Base-by-base conservation (phyloP, 30 jellyfish, hydroid and myxozoan species). In the Turritopsis rubra region DNA sequence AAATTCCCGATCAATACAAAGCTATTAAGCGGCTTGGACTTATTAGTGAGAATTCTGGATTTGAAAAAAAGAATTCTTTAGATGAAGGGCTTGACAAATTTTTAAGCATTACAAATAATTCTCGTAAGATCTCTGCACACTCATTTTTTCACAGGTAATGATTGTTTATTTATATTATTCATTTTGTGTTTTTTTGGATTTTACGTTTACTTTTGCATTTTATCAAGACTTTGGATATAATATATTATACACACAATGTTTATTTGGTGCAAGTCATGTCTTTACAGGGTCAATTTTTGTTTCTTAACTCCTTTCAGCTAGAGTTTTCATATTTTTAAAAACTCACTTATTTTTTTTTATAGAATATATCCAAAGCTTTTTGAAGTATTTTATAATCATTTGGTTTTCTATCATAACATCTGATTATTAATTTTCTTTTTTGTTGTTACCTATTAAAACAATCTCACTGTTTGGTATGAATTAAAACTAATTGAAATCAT, bases 1-100 rank as follows among this genome's bases (percentile, higher is more conserved):
- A 90, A 66, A 90, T 90, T 25, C 97, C 97, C 5, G 97, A 90
- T 82, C 97, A 90, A 86, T 90, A 86, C 80, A 86, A 79, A 29
- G 86, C 89, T 18, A 86, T 90, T 18, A 86, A 86, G 60, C 29
- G 79, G 21, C 81, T 89, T 21, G 97, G 97, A 53, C 72, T 84
- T 85, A 29, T 90, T 18, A 54, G 16, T 0, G 19, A 68, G 77
- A 1, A 68, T 7, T 0, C 30, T 68, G 77, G 16, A 68, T 23
- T 68, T 68, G 77, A n/a, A 27, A 68, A 68, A 68, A 68, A 68
- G 77, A 0, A 41, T 41, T 41, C 60, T 41, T 41, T 41, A 41
- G 60, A 41, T 41, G 60, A 41, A 41, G 60, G 60, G 13, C 60
- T 41, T 41, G 60, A 41, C 60, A 41, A 41, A 41, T 41, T 41